Evolutionary conservation across 2,888 invertebrate species (phyloP).

Genomic region (Nomada fabriciana): DNA sequence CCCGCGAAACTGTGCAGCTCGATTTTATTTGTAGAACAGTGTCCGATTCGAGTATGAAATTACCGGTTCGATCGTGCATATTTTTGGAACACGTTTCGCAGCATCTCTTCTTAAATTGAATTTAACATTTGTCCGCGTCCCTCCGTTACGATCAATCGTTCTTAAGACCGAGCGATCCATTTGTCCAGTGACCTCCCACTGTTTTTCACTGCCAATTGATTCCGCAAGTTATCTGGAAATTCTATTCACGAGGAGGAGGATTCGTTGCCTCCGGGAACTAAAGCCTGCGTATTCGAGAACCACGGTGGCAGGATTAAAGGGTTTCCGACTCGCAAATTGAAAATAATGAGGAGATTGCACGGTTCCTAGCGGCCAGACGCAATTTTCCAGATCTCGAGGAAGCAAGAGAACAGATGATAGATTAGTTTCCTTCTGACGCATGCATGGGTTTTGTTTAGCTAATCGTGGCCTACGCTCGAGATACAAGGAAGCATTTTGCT

Average conservation of each 20-base stretch:
- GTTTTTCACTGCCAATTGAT: constrained; percentile 15
- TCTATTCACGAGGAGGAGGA: neutral
- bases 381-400: neutral
- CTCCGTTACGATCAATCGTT: neutral
- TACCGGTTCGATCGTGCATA: constrained; percentile 16
- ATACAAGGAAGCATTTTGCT: constrained; percentile 4
- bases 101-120: neutral
- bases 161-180: neutral
- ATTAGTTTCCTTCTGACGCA: neutral
- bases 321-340: neutral
- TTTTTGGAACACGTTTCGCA: neutral
- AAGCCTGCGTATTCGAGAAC: neutral
- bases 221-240: neutral
- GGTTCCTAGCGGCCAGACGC: neutral
- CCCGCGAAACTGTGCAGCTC: neutral
- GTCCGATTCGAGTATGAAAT: constrained; percentile 62
- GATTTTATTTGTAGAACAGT: constrained; percentile 37
- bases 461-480: neutral
- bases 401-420: neutral
- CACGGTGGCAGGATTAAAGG: constrained; percentile 12
- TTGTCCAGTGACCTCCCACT: neutral
- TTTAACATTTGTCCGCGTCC: too few species aligned
- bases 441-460: constrained; percentile 1
- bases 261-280: neutral
- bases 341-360: constrained; percentile 7